Evolutionary conservation across 2,113 vertebrate genomes (phyloP).

Genomic region (Xenopus tropicalis): UCB_Xtro_10.0 CM004446.2:127544001-127544500

Average conservation of each 20-base stretch:
- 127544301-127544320: constrained; percentile 63
- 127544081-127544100: neutral
- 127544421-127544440: too few relatives aligned
- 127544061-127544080: neutral
- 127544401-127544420: too few relatives aligned
- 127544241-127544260: constrained; percentile 96
- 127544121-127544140: neutral
- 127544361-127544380: neutral
- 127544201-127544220: too few relatives aligned
- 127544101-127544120: too few relatives aligned
- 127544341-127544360: too few relatives aligned
- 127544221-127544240: constrained; percentile 72
- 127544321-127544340: neutral
- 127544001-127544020: constrained; percentile 82
- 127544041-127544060: neutral
- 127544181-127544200: too few relatives aligned
- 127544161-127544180: neutral
- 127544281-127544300: constrained; percentile 98
- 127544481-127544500: too few relatives aligned
- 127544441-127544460: too few relatives aligned
- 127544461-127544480: too few relatives aligned
- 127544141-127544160: neutral
- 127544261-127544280: constrained; percentile 91
- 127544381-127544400: too few relatives aligned
- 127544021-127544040: constrained; percentile 8